Conservation (phyloP, 1,140 invertebrate species). For the Ooceraea biroi region DNA sequence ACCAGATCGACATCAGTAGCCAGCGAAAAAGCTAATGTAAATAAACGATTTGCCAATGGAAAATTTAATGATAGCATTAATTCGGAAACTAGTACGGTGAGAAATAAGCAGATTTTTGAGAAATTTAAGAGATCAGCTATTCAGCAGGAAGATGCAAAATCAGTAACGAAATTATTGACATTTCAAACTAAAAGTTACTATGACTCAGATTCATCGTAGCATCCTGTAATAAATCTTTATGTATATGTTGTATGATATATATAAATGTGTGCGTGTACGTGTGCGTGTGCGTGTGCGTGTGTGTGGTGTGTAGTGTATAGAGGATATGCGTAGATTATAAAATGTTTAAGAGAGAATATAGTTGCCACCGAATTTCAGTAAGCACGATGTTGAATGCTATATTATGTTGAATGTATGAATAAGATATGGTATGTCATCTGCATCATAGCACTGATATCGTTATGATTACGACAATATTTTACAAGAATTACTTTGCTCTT, state of each 20-base stretch:
- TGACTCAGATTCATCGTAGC: conserved; percentile 34
- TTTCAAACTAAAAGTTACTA: conserved; percentile 52
- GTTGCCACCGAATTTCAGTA: too few relatives aligned
- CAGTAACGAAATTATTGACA: conserved; percentile 7
- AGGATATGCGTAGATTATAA: too few relatives aligned
- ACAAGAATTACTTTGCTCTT: too few relatives aligned
- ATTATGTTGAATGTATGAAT: too few relatives aligned
- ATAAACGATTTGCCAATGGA: conserved; percentile 7
- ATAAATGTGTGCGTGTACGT: neutral
- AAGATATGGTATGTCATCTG: too few relatives aligned
- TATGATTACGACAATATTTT: too few relatives aligned
- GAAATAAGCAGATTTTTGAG: neutral
- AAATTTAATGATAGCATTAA: neutral
- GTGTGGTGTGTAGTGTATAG: neutral
- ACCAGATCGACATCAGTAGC: neutral
- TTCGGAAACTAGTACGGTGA: neutral
- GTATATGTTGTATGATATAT: neutral
- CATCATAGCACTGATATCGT: too few relatives aligned
- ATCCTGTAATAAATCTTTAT: neutral
- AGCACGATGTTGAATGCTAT: too few relatives aligned
- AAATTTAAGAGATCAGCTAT: conserved; percentile 5
- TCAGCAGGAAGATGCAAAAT: neutral
- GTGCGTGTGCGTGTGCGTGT: neutral
- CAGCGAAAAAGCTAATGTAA: neutral
- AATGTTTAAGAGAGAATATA: too few relatives aligned